Evolutionary conservation across 2,888 invertebrate genomes (phyloP).

Genomic region (Acrobasis consociella): DNA sequence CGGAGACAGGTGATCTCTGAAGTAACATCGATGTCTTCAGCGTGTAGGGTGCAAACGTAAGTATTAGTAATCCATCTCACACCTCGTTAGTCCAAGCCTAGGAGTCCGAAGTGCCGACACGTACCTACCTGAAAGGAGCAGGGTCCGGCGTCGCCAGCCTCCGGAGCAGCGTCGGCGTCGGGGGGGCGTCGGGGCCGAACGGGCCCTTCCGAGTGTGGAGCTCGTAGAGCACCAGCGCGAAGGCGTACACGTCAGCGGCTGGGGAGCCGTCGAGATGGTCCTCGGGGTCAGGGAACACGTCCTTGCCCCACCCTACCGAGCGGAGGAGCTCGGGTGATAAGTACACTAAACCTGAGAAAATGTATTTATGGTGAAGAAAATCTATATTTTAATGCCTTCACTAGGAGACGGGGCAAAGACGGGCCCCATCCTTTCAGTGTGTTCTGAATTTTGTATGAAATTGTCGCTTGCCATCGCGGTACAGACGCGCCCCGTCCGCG

Average conservation of each 20-base stretch:
- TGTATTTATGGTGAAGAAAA: neutral
- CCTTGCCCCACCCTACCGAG: conserved; percentile 73
- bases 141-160: conserved; percentile 80
- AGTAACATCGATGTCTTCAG: no score
- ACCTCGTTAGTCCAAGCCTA: conserved; percentile 8
- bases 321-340: conserved; percentile 90
- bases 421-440: no score
- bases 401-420: no score
- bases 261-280: conserved; percentile 83
- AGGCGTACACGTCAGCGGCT: conserved; percentile 93
- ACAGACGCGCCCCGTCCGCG: no score
- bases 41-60: no score
- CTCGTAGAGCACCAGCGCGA: conserved; percentile 94
- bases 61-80: neutral
- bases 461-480: no score
- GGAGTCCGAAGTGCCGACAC: conserved; percentile 44
- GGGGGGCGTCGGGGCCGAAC: conserved; percentile 87
- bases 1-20: no score
- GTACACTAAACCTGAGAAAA: conserved; percentile 87
- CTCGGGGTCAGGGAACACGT: conserved; percentile 47
- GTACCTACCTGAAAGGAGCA: conserved; percentile 83
- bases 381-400: neutral
- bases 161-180: conserved; percentile 85
- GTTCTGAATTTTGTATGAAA: no score
- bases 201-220: conserved; percentile 93